These are phyloP conservation scores for Porites evermanni DNA, from an alignment of 92 coral and sea anemone genomes.

Conservation along the genomic window DNA sequence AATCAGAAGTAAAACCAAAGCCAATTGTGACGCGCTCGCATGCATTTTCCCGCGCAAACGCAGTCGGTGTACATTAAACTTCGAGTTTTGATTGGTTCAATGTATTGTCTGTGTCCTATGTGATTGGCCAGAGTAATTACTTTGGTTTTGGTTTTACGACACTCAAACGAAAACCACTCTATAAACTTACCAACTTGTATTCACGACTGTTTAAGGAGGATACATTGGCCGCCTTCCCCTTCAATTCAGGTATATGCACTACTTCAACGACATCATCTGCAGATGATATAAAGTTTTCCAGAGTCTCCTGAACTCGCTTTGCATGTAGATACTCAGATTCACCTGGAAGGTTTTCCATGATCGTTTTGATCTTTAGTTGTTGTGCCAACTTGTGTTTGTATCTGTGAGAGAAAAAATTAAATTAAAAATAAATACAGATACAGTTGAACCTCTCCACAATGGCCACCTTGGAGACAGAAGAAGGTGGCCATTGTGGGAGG, in stretches of 20 bases:
- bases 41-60: too few species aligned
- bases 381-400: not conserved
- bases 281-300: conserved; percentile 49
- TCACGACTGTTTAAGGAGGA: not conserved
- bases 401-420: not conserved
- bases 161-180: not conserved
- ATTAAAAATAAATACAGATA: too few species aligned
- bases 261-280: conserved; percentile 19
- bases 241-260: not conserved
- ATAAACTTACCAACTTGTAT: not conserved
- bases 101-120: too few species aligned
- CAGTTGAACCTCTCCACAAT: too few species aligned
- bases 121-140: too few species aligned
- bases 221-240: not conserved
- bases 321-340: conserved; percentile 62
- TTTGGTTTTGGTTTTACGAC: too few species aligned
- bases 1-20: too few species aligned
- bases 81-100: too few species aligned
- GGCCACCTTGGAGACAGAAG: too few species aligned
- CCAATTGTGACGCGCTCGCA: too few species aligned
- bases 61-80: too few species aligned
- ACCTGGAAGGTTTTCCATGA: conserved; percentile 36
- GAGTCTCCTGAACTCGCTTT: conserved; percentile 58
- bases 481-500: too few species aligned
- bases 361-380: not conserved